Evolutionary conservation across 2,797 vertebrate species (phyloP).

Genomic region (Falco rusticolus): DNA sequence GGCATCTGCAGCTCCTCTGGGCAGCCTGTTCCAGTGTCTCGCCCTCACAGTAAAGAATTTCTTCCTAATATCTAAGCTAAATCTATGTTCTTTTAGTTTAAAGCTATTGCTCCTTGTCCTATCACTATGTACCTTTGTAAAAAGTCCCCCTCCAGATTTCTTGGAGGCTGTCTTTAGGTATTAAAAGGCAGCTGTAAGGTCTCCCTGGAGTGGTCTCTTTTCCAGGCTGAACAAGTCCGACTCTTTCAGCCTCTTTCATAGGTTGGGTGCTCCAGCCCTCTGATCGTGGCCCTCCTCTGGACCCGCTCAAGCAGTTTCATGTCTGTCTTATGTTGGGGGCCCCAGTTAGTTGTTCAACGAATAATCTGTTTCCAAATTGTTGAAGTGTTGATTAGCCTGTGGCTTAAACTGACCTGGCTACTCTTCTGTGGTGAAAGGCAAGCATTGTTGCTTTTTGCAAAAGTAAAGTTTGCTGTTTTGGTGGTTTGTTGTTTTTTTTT

Average conservation of each 20-base stretch:
- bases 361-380: not conserved
- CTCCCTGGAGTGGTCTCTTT: not conserved
- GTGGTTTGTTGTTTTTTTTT: too few relatives aligned
- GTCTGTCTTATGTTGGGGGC: not conserved
- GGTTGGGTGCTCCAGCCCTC: not conserved
- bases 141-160: not conserved
- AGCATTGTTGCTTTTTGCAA: not conserved
- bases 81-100: not conserved
- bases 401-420: not conserved
- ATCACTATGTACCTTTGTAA: not conserved
- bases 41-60: too few relatives aligned
- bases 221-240: not conserved
- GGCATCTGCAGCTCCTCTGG: too few relatives aligned
- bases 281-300: not conserved
- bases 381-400: not conserved
- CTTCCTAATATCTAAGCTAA: too few relatives aligned
- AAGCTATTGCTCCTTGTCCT: not conserved
- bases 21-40: too few relatives aligned
- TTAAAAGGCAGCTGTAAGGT: too few relatives aligned
- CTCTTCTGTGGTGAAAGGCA: not conserved
- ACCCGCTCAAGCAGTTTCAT: not conserved
- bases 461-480: not conserved
- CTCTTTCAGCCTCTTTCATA: not conserved
- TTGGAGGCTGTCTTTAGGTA: too few relatives aligned
- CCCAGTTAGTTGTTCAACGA: not conserved